These are phyloP conservation scores for Agraylea sexmaculata DNA, from an alignment of 1,140 invertebrate species.

Conservation along the genomic window DNA sequence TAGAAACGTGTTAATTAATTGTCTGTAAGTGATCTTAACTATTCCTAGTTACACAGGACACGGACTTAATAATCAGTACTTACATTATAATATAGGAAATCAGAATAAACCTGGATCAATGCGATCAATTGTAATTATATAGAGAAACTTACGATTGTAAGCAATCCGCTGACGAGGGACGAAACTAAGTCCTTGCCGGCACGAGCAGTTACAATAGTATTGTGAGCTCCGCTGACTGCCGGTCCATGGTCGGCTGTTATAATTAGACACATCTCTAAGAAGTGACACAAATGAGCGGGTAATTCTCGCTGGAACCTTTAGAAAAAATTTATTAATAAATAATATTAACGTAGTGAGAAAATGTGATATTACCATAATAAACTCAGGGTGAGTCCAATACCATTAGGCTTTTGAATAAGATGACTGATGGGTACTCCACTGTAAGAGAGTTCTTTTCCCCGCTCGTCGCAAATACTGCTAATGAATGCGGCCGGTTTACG, in stretches of 20 bases:
- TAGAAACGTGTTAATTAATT: too few relatives aligned
- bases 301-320: conserved; percentile 83
- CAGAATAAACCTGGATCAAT: neutral
- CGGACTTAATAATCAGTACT: neutral
- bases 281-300: conserved; percentile 89
- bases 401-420: conserved; percentile 77
- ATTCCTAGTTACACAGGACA: neutral
- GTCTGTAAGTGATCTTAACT: too few relatives aligned
- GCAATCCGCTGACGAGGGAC: conserved; percentile 88
- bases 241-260: conserved; percentile 99
- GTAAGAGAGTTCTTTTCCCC: conserved; percentile 95
- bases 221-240: conserved; percentile 97
- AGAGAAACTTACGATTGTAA: conserved; percentile 81
- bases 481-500: conserved; percentile 98
- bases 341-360: too few relatives aligned
- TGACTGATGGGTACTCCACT: conserved; percentile 98
- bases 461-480: conserved; percentile 98
- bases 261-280: conserved; percentile 99
- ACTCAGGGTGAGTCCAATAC: conserved; percentile 95
- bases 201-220: conserved; percentile 97
- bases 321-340: conserved; percentile 1
- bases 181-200: conserved; percentile 99
- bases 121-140: conserved; percentile 3
- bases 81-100: neutral
- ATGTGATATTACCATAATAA: conserved; percentile 87